Evolutionary conservation across 2,797 vertebrate genomes (phyloP).

Genomic region (Cuniculus paca): DNA sequence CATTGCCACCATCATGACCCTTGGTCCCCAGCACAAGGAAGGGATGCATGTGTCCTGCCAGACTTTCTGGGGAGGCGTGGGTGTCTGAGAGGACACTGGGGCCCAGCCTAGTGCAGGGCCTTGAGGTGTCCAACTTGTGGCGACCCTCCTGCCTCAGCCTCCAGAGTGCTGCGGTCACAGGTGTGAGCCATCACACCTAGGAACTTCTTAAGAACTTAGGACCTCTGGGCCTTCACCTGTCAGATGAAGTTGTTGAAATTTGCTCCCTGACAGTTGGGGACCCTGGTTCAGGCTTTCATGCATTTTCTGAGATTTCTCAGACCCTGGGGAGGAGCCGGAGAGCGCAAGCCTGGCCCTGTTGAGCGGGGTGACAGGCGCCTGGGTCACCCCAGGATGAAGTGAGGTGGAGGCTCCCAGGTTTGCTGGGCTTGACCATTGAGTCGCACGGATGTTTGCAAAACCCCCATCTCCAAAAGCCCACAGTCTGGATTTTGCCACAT

Average conservation of each 20-base stretch:
- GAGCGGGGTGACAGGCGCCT: background rate
- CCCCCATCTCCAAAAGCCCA: background rate
- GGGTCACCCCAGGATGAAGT: background rate
- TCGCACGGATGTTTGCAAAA: background rate
- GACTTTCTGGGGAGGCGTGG: fast-evolving
- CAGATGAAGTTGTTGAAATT: background rate
- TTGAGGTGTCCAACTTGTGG: background rate
- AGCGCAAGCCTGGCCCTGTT: background rate
- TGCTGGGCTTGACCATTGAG: background rate
- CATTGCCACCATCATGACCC: background rate
- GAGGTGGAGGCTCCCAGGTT: background rate
- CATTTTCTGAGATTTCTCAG: background rate
- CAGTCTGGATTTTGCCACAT: constrained; percentile 7
- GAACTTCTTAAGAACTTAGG: background rate
- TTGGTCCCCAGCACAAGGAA: background rate
- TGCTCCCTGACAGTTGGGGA: background rate
- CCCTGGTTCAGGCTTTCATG: background rate
- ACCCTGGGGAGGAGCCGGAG: background rate
- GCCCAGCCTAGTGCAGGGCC: background rate
- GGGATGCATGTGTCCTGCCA: fast-evolving
- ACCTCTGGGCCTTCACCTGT: background rate
- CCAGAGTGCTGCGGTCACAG: background rate
- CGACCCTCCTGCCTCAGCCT: background rate
- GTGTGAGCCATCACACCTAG: background rate
- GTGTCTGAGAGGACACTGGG: background rate